phyloP scores from a whole-genome alignment of 2,113 vertebrate species.

The Cygnus atratus region DNA sequence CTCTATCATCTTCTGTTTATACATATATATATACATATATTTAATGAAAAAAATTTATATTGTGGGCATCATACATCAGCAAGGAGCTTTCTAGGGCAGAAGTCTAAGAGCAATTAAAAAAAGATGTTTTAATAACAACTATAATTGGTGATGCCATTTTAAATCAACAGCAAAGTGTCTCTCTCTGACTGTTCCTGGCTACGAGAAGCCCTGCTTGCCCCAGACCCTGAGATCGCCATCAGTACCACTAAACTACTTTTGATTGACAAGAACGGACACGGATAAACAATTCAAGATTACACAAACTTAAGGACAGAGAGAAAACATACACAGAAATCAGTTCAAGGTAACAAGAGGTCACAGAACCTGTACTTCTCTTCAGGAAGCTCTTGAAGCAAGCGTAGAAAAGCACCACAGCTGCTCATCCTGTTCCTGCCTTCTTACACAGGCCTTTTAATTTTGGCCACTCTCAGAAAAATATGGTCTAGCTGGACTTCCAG shows the following conservation, averaged over 20 bases:
- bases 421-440: not conserved
- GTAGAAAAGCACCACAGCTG: not conserved
- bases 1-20: no score
- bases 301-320: no score
- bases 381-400: not conserved
- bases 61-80: rapidly evolving
- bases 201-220: not conserved
- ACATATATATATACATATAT: no score
- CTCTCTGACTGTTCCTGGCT: not conserved
- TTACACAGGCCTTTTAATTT: not conserved
- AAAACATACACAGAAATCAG: rapidly evolving
- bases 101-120: not conserved
- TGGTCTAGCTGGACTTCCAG: no score
- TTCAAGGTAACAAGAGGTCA: no score
- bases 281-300: not conserved
- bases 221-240: not conserved
- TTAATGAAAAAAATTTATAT: not conserved
- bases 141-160: rapidly evolving
- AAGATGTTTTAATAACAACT: not conserved
- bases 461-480: not conserved
- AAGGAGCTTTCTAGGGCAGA: not conserved
- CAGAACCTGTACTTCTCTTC: not conserved
- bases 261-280: rapidly evolving
- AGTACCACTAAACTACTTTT: rapidly evolving
- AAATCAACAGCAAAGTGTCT: not conserved